Percentiles rank a stretch among this genome's conserved stretches.
Conservation (phyloP, 2,888 invertebrate species). For the Fissipunctia ypsillon region DNA sequence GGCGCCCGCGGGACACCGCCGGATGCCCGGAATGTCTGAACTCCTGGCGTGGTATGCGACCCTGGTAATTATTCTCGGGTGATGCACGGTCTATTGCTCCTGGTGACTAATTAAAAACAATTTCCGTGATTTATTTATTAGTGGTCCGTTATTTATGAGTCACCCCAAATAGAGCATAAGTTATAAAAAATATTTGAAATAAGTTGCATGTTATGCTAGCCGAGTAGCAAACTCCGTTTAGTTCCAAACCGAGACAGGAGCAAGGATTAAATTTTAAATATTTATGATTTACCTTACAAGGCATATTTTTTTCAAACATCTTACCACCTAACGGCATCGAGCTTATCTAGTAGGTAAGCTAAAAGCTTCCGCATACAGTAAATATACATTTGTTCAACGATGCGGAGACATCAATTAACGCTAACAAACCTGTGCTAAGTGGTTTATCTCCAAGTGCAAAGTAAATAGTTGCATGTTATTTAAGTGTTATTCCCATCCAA, state of each 20-base stretch:
- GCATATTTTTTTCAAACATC: neutral
- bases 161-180: conserved; percentile 39
- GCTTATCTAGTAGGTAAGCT: neutral
- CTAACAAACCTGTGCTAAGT: conserved; percentile 20
- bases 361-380: neutral
- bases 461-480: conserved; percentile 29
- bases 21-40: conserved; percentile 78
- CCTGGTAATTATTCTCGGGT: conserved; percentile 82
- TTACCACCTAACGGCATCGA: neutral
- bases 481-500: neutral
- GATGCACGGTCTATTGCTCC: conserved; percentile 73
- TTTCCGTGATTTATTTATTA: conserved; percentile 73
- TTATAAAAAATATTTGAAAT: conserved; percentile 17
- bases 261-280: neutral
- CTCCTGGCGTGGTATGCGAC: conserved; percentile 79
- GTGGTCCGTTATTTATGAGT: conserved; percentile 60
- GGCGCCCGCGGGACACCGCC: conserved; percentile 78
- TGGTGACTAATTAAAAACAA: conserved; percentile 82
- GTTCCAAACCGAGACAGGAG: neutral
- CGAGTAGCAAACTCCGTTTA: neutral
- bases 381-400: neutral
- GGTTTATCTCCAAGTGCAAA: conserved; percentile 18
- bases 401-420: conserved; percentile 19
- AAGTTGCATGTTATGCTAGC: neutral
- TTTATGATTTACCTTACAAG: neutral